Evolutionary conservation across 2,888 invertebrate genomes (phyloP).

Genomic region (Chrysolina haemoptera): DNA sequence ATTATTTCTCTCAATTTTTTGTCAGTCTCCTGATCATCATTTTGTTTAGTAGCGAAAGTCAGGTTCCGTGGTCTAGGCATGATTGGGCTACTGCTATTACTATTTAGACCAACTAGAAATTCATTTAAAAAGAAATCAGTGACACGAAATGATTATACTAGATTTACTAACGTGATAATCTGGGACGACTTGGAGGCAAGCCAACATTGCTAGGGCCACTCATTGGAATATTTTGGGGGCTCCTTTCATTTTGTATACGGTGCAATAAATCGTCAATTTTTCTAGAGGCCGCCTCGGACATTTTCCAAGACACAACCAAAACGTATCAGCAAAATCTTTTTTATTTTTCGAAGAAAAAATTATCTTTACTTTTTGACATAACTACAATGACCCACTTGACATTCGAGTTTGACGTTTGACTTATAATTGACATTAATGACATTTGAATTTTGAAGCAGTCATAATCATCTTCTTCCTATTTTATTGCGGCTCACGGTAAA

Average conservation of each 20-base stretch:
- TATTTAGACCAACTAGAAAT: constrained; percentile 54
- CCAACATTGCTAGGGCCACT: constrained; percentile 48
- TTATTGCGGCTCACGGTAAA: too few species aligned
- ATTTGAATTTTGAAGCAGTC: too few species aligned
- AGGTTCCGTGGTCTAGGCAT: constrained; percentile 73
- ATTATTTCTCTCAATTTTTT: constrained; percentile 92
- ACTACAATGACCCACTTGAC: constrained; percentile 47
- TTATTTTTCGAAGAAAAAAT: constrained; percentile 51
- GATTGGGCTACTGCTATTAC: constrained; percentile 68
- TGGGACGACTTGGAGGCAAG: constrained; percentile 52
- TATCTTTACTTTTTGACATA: constrained; percentile 51
- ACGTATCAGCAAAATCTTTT: constrained; percentile 48
- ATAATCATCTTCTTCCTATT: too few species aligned
- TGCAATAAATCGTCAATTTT: constrained; percentile 89
- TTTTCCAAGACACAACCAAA: constrained; percentile 63
- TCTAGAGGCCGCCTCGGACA: constrained; percentile 81
- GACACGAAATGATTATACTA: not conserved
- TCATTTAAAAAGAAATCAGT: not conserved
- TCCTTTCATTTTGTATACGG: constrained; percentile 77
- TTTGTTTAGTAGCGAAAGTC: constrained; percentile 74
- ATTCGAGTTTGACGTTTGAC: constrained; percentile 5
- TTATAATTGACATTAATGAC: too few species aligned
- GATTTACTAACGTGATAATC: constrained; percentile 53
- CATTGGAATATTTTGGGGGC: constrained; percentile 56
- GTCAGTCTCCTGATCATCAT: constrained; percentile 79